phyloP scores from a whole-genome alignment of 2,113 vertebrate species.

The human (Homo sapiens) region GRCh38 chr19:47369501-47370000 shows the following conservation, averaged over 20 bases:
- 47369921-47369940: not conserved
- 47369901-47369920: not conserved
- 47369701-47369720: too few relatives aligned
- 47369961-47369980: not conserved
- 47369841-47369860: not conserved
- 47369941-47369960: too few relatives aligned
- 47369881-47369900: fast-evolving
- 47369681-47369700: not conserved
- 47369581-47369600: not conserved
- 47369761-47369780: not conserved
- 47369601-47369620: too few relatives aligned
- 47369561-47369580: not conserved
- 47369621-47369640: too few relatives aligned
- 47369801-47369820: not conserved
- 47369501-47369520: not conserved
- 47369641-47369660: not conserved
- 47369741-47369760: not conserved
- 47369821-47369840: not conserved
- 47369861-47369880: not conserved
- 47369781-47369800: not conserved
- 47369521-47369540: not conserved
- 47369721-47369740: not conserved
- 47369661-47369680: not conserved
- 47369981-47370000: not conserved
- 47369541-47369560: too few relatives aligned